Base-by-base conservation (phyloP, 2,888 invertebrate genomes). In the Zelleria hepariella region DNA sequence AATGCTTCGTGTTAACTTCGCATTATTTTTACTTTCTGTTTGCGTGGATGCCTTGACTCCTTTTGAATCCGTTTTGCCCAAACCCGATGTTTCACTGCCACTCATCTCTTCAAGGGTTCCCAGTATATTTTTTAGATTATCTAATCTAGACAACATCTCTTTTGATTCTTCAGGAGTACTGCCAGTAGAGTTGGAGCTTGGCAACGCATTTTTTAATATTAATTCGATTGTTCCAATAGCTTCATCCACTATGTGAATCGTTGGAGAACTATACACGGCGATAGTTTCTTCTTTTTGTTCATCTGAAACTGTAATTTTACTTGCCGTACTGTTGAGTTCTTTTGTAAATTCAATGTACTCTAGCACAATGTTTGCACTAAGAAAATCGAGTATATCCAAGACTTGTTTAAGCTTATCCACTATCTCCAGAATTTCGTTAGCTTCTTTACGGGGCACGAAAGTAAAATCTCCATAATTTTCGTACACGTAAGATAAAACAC, bases 301-400 rank as follows among this genome's bases (percentile, higher is more conserved):
- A 42, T 15, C 32, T 15, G 32, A 0, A 42, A 15, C 32, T 42
- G 2, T 42, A 42, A 15, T 42, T 15, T 42, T 15, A 42, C 15
- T 42, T 15, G 15, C 15, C 32, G 32, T 42, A 10, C 15, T 42
- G 15, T 42, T 42, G 0, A 15, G 3, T 42, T 42, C 32, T 42
- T 42, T 42, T 15, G 32, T 15, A 10, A 42, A 42, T 15, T 42
- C 32, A 15, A 42, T 42, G 51, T 21, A 51, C 21, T 51, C 32
- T 0, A 10, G 15, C 15, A 42, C 32, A 56, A 57, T n/a, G n/a
- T 57, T 24, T 20, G 48, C 18, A 20, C n/a, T 58, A 26, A 58
- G 51, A 51, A 26, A 51, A 25, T 58, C 58, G 8, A 58, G 27
- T 21, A 58, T 58, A n/a, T 49, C 51, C 27, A 58, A 18, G 26